Conservation (phyloP, 1,140 invertebrate genomes). For the Conus ventricosus region DNA sequence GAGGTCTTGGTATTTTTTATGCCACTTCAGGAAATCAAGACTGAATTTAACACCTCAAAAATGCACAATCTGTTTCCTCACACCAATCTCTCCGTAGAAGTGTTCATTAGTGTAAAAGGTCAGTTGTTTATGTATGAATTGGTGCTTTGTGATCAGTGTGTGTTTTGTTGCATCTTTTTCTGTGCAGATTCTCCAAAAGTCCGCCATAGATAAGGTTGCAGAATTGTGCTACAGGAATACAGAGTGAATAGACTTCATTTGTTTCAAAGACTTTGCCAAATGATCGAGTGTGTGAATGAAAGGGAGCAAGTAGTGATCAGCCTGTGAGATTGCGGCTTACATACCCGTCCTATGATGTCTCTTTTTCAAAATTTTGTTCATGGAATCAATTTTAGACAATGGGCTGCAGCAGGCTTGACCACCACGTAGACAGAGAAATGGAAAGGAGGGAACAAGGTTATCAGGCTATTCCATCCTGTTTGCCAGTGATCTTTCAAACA, state of each 20-base stretch:
- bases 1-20: too few species aligned
- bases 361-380: not conserved
- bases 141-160: too few species aligned
- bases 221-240: not conserved
- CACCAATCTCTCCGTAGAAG: too few species aligned
- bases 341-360: not conserved
- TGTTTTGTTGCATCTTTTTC: too few species aligned
- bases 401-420: not conserved
- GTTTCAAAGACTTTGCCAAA: constrained; percentile 32
- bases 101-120: too few species aligned
- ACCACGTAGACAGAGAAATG: not conserved
- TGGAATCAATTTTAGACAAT: not conserved
- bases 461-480: not conserved
- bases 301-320: constrained; percentile 31
- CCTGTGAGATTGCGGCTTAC: constrained; percentile 1
- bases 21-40: too few species aligned
- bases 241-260: constrained; percentile 33
- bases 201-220: not conserved
- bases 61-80: too few species aligned
- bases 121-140: too few species aligned
- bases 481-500: not conserved
- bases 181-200: not conserved
- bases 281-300: constrained; percentile 38
- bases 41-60: too few species aligned
- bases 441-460: not conserved